Conservation (phyloP, 30 jellyfish, hydroid and myxozoan genomes). For the Rhopilema esculentum region DNA sequence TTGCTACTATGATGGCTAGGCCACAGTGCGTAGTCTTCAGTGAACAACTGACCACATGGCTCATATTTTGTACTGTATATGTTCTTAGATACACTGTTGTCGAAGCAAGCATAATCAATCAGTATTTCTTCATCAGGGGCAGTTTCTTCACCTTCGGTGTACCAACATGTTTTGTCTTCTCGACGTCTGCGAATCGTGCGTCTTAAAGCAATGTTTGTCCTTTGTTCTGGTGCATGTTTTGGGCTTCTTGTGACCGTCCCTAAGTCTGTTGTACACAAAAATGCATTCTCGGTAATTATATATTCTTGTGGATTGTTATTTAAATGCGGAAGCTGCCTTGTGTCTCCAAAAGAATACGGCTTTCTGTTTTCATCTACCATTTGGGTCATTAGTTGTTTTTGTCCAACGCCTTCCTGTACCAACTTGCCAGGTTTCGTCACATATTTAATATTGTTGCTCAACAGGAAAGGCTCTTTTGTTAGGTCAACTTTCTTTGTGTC, state of each 20-base stretch:
- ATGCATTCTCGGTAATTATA: background rate
- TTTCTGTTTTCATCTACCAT: conserved; percentile 7
- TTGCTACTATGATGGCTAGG: conserved; percentile 25
- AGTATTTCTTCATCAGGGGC: background rate
- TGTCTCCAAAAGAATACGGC: conserved; percentile 69
- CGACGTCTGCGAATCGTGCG: background rate
- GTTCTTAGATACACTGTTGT: background rate
- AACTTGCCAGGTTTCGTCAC: background rate
- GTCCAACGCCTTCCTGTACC: background rate
- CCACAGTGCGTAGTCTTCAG: conserved; percentile 46
- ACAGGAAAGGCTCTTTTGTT: background rate
- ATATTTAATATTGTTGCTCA: background rate
- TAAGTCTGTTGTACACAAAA: background rate
- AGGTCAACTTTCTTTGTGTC: too few species aligned
- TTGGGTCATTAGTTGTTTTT: background rate
- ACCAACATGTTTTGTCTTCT: background rate
- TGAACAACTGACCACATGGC: background rate
- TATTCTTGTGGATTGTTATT: background rate
- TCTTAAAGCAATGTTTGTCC: background rate
- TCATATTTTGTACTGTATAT: background rate
- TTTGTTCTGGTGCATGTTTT: background rate
- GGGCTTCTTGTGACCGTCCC: background rate
- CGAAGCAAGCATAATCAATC: conserved; percentile 23
- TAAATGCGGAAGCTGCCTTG: conserved; percentile 35
- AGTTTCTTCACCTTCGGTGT: background rate